Conservation (phyloP, 1,140 invertebrate species). For the Drosophila miranda region DNA sequence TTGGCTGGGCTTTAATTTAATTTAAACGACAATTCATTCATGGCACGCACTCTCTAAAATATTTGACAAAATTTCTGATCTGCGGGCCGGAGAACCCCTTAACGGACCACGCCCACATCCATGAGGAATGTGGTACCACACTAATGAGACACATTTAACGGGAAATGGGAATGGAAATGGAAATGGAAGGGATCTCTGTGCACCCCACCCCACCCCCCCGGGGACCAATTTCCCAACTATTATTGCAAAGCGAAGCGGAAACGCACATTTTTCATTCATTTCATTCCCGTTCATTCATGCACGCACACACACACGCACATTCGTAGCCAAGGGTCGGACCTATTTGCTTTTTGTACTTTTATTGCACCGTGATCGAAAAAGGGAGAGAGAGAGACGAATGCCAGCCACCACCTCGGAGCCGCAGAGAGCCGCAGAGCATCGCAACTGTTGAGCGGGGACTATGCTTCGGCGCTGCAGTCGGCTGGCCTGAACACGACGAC, state of each 20-base stretch:
- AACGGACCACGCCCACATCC: constrained; percentile 41
- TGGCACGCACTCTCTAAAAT: constrained; percentile 59
- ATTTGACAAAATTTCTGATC: constrained; percentile 42
- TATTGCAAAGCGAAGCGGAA: constrained; percentile 76
- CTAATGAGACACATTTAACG: constrained; percentile 72
- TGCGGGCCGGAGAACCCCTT: constrained; percentile 26
- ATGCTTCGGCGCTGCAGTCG: constrained; percentile 23
- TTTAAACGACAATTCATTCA: constrained; percentile 79
- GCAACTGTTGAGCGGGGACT: constrained; percentile 47
- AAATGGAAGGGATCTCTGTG: neutral
- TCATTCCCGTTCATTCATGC: constrained; percentile 32
- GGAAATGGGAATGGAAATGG: too few relatives aligned
- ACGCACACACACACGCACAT: constrained; percentile 8
- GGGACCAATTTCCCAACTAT: constrained; percentile 51
- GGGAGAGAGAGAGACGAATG: constrained; percentile 3
- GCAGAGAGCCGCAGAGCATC: constrained; percentile 20
- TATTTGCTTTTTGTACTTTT: constrained; percentile 75
- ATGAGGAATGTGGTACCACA: constrained; percentile 9
- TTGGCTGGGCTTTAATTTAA: constrained; percentile 68
- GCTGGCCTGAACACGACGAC: constrained; percentile 23
- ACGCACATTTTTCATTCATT: constrained; percentile 48
- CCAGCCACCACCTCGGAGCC: constrained; percentile 13
- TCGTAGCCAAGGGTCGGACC: constrained; percentile 30
- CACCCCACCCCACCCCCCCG: neutral
- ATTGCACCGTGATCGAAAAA: constrained; percentile 56